Percentiles rank a stretch among this genome's conserved stretches.
These are phyloP conservation scores for Ricordea florida DNA, from an alignment of 92 coral and sea anemone species.

Conservation along the genomic window DNA sequence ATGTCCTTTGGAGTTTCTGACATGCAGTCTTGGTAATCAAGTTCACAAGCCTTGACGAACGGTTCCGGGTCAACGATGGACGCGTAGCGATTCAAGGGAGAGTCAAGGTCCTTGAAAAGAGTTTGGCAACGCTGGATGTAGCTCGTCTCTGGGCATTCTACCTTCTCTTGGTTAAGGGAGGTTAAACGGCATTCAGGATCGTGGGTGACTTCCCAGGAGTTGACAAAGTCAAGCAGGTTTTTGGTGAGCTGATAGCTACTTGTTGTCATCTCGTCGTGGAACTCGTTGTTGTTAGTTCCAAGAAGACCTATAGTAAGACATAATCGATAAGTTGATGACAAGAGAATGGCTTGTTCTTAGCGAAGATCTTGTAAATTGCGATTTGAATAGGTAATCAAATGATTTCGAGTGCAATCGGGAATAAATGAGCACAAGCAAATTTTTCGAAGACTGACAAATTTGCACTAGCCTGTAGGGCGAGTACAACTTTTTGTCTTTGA, in stretches of 20 bases:
- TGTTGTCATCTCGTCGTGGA: slow-evolving; percentile 81
- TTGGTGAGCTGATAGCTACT: slow-evolving; percentile 59
- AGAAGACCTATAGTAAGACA: slow-evolving; percentile 69
- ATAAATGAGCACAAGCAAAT: too few species aligned
- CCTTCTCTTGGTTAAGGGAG: not conserved
- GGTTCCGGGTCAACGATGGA: slow-evolving; percentile 83
- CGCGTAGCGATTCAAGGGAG: slow-evolving; percentile 80
- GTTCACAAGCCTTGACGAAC: slow-evolving; percentile 84
- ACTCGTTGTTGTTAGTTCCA: slow-evolving; percentile 99
- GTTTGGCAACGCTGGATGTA: slow-evolving; percentile 70
- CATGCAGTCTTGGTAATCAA: slow-evolving; percentile 80
- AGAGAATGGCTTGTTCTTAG: not conserved
- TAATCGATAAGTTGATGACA: not conserved
- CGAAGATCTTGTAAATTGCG: not conserved
- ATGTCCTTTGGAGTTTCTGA: slow-evolving; percentile 66
- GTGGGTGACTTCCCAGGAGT: slow-evolving; percentile 87
- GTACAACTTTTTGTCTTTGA: too few species aligned
- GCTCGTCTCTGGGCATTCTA: slow-evolving; percentile 38
- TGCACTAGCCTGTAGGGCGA: too few species aligned
- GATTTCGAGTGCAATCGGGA: too few species aligned
- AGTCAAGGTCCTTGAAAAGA: slow-evolving; percentile 69
- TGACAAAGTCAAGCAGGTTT: slow-evolving; percentile 78
- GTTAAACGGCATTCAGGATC: slow-evolving; percentile 71
- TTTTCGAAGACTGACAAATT: too few species aligned
- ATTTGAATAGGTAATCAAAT: too few species aligned